Evolutionary conservation across 2,113 vertebrate genomes (phyloP), one percentile per base, ranked within the genome.

Genomic region (Zapus hudsonius): DNA sequence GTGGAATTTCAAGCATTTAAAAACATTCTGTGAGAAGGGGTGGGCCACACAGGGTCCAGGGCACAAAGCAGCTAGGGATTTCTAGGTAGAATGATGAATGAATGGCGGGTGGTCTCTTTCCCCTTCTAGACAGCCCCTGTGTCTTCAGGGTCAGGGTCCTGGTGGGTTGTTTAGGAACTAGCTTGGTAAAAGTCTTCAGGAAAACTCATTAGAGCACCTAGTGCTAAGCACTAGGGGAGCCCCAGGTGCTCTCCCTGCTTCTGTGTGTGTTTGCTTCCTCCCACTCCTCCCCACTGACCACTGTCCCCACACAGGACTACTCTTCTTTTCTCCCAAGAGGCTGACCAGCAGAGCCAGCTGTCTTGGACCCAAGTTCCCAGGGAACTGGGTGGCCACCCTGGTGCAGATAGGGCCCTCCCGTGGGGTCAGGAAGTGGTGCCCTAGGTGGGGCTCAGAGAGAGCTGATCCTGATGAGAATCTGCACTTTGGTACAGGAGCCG

Each of bases 311-410:
- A 27, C 75, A 23, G 20, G 4, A 47, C 27, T 63, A 42, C 59
- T 22, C 64, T 73, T 22, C 64, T 73, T n/a, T 42, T 0, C 15
- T 61, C 66, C 70, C 0, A 0, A 57, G 74, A 5, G 15, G 33
- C 29, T 72, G 59, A 9, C 36, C 25, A 33, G n/a, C 64, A 87
- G 38, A 86, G 57, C n/a, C 64, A 36, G 75, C 57, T 4, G 8
- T 72, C 55, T 59, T 29, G 67, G 36, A 55, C 69, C 72, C 31
- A 78, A 61, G 33, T 70, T 93, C 42, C 27, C 29, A 23, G 47
- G 66, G 87, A 23, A 69, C 33, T 55, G 47, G 52, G 31, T 16
- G 31, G 52, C 17, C 33, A 47, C 52, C 57, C 36, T 84, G n/a
- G 31, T 76, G 27, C 5, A 59, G 1, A 44, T 13, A 57, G 70